Percentiles rank a stretch among this genome's conserved stretches.
Evolutionary conservation across 2,797 vertebrate genomes (phyloP).

Genomic region (Centroberyx gerrardi): DNA sequence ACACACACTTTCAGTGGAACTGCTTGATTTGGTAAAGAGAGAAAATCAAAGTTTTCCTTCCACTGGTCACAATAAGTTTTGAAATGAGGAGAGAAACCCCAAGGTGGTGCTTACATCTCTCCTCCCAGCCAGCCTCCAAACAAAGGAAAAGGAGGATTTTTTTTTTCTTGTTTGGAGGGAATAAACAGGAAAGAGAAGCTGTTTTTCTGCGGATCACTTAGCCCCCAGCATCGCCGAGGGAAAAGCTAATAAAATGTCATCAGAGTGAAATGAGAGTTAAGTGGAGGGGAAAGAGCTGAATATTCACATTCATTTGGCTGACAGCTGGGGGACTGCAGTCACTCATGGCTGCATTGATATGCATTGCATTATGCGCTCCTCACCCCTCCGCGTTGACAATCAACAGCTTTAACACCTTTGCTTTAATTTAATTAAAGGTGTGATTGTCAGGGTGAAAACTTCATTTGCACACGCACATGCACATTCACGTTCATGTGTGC

Average conservation of each 20-base stretch:
- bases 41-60: conserved; percentile 13
- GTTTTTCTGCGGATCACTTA: conserved; percentile 64
- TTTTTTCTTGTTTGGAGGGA: conserved; percentile 45
- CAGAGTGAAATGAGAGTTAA: conserved; percentile 87
- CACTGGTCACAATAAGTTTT: neutral
- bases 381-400: conserved; percentile 79
- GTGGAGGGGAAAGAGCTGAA: conserved; percentile 86
- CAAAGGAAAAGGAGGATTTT: conserved; percentile 17
- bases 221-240: conserved; percentile 68
- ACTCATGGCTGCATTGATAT: conserved; percentile 86
- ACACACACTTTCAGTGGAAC: neutral
- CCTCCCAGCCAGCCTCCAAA: conserved; percentile 11
- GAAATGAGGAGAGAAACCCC: conserved; percentile 31
- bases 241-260: conserved; percentile 85
- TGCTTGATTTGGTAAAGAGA: neutral
- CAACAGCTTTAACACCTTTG: conserved; percentile 86
- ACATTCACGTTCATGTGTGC: conserved; percentile 38
- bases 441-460: conserved; percentile 84
- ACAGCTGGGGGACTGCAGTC: conserved; percentile 85
- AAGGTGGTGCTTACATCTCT: conserved; percentile 19
- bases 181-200: conserved; percentile 59
- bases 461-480: conserved; percentile 81
- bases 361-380: conserved; percentile 81
- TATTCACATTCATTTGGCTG: conserved; percentile 88
- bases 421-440: conserved; percentile 90